Evolutionary conservation across 1,140 invertebrate species (phyloP).

Genomic region (Pachyrhynchus sulphureomaculatus): DNA sequence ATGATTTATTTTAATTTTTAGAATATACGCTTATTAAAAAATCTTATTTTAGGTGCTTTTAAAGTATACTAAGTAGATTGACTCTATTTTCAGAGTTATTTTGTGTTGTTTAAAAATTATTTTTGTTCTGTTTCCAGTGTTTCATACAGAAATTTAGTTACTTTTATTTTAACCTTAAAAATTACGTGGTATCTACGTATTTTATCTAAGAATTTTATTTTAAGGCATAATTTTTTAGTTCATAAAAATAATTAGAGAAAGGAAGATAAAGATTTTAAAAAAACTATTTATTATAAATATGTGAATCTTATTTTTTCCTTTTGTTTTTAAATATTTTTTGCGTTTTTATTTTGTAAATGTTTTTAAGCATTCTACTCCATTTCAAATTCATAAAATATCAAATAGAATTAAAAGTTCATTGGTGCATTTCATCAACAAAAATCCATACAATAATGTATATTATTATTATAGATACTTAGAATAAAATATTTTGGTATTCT

Average conservation of each 20-base stretch:
- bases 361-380: neutral
- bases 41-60: constrained; percentile 18
- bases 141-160: neutral
- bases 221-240: neutral
- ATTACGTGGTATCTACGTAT: constrained; percentile 24
- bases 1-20: too few relatives aligned
- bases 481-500: constrained; percentile 13
- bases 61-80: constrained; percentile 15
- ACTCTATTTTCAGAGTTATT: constrained; percentile 24
- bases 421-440: neutral
- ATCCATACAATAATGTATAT: constrained; percentile 1
- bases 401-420: neutral
- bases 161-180: neutral
- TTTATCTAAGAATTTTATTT: neutral
- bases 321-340: neutral
- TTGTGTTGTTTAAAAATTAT: neutral
- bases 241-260: neutral
- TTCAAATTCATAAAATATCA: neutral
- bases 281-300: neutral
- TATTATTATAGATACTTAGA: neutral
- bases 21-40: constrained; percentile 23
- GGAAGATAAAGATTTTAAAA: neutral
- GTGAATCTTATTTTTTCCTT: neutral
- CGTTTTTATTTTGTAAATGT: neutral
- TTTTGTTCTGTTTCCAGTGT: neutral